Base-by-base conservation (phyloP, 1,140 invertebrate genomes). In the Bombus vancouverensis region DNA sequence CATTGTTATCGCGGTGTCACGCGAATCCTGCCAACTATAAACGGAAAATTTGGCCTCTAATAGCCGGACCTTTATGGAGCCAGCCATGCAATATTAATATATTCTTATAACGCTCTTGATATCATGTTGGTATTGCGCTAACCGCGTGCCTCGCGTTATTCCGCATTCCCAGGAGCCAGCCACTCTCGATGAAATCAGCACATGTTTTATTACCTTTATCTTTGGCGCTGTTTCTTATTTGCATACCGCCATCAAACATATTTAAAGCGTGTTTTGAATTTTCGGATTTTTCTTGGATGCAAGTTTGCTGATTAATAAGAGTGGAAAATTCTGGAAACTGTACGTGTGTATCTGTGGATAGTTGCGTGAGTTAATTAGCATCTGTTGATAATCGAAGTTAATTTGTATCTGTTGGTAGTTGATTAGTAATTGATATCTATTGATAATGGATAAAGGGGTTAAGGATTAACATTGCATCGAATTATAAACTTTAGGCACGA, bases 1-100 rank as follows among this genome's bases (percentile, higher is more conserved):
- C 44, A 22, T 72, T 37, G 79, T 81, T 81, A 81, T 81, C 78
- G 66, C 25, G 42, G 59, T 78, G 76, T 78, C 77, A 66, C 77
- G 62, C 77, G 77, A 79, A 79, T 79, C 62, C 25, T 28, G n/a
- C 28, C 65, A 18, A 70, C 42, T 25, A 78, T 44, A 78, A 81
- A 28, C 62, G 44, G 34, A 71, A 44, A 47, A 57, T 34, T 39
- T 71, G 47, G 76, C 39, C 59, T 25, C 13, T 57, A 81, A 71
- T 71, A 39, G 34, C 44, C 12, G 34, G 34, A 22, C 37, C 47
- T 81, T 81, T 81, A 81, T 81, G 47, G 65, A 39, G 15, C 66
- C 1, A 18, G 12, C 37, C 75, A 77, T 42, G 57, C 37, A 22
- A 78, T 39, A 42, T 78, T 78, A 65, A 65, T 42, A 65, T 78